These are phyloP conservation scores for Platycheirus albimanus DNA, from an alignment of 2,888 invertebrate genomes.

Conservation along the genomic window DNA sequence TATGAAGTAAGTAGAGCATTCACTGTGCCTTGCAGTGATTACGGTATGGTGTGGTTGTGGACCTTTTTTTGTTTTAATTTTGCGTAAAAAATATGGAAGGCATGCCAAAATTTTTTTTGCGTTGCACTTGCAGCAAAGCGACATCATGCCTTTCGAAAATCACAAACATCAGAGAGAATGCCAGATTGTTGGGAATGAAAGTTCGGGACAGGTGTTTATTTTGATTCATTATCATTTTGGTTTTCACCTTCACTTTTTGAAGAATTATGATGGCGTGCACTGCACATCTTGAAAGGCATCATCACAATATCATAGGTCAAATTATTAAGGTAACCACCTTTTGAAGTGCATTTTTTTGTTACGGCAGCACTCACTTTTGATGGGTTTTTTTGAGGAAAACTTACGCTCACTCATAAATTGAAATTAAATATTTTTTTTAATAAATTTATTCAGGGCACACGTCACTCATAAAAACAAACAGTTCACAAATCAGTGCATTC, in stretches of 20 bases:
- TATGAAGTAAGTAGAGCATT: constrained; percentile 37
- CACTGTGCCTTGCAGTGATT: not conserved
- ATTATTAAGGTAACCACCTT: not conserved
- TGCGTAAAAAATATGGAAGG: constrained; percentile 19
- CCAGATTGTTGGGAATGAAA: constrained; percentile 40
- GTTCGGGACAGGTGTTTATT: constrained; percentile 55
- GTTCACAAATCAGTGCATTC: too few species aligned
- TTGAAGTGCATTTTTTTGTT: not conserved
- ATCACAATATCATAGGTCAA: constrained; percentile 3
- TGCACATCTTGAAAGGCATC: constrained; percentile 11
- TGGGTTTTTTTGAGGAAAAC: too few species aligned
- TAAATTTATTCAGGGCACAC: not conserved
- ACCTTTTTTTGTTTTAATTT: not conserved
- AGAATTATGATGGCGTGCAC: constrained; percentile 32
- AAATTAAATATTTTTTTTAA: not conserved
- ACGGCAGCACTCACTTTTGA: not conserved
- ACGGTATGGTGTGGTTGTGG: not conserved
- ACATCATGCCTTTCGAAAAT: constrained; percentile 43
- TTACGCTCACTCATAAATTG: not conserved
- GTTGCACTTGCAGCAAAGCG: not conserved
- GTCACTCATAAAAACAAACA: too few species aligned
- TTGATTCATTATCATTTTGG: constrained; percentile 40
- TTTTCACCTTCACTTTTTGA: constrained; percentile 61
- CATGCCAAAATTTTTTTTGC: constrained; percentile 7
- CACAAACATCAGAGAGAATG: constrained; percentile 29